Conservation (phyloP, 2,888 invertebrate species). For the Zeuzera pyrina region DNA sequence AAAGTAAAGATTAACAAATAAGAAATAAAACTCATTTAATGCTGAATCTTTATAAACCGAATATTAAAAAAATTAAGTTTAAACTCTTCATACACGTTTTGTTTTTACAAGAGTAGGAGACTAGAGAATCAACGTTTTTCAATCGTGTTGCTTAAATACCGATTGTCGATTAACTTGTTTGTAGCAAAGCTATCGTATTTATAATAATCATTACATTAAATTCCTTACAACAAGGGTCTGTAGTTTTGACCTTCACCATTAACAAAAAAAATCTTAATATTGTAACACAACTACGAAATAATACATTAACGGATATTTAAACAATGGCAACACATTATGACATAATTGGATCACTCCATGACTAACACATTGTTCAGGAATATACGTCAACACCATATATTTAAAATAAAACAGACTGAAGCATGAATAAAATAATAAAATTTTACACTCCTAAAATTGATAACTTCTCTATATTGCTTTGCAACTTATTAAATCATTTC, state of each 20-base stretch:
- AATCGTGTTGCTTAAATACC: slow-evolving; percentile 50
- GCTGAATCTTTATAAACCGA: slow-evolving; percentile 69
- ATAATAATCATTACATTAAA: slow-evolving; percentile 10
- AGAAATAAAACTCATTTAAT: slow-evolving; percentile 41
- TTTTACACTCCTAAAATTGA: neutral
- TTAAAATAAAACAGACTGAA: slow-evolving; percentile 3
- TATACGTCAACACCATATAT: slow-evolving; percentile 19
- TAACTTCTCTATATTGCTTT: slow-evolving; percentile 3
- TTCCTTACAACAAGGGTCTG: slow-evolving; percentile 20
- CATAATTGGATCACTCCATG: slow-evolving; percentile 49
- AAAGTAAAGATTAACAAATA: slow-evolving; percentile 7
- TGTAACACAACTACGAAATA: slow-evolving; percentile 32
- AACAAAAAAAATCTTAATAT: slow-evolving; percentile 41
- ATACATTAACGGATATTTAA: slow-evolving; percentile 46
- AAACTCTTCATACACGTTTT: slow-evolving; percentile 56
- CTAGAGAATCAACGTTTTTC: slow-evolving; percentile 66
- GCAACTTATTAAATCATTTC: slow-evolving; percentile 3
- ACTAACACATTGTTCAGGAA: slow-evolving; percentile 54
- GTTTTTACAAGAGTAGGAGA: slow-evolving; percentile 69
- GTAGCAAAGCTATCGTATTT: slow-evolving; percentile 42
- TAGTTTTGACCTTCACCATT: slow-evolving; percentile 29
- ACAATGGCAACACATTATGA: slow-evolving; percentile 67
- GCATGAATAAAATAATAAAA: too few species aligned
- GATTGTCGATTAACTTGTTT: slow-evolving; percentile 40
- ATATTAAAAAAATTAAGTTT: slow-evolving; percentile 60